Conservation (phyloP, 2,797 vertebrate genomes). For the Acanthopagrus latus region DNA sequence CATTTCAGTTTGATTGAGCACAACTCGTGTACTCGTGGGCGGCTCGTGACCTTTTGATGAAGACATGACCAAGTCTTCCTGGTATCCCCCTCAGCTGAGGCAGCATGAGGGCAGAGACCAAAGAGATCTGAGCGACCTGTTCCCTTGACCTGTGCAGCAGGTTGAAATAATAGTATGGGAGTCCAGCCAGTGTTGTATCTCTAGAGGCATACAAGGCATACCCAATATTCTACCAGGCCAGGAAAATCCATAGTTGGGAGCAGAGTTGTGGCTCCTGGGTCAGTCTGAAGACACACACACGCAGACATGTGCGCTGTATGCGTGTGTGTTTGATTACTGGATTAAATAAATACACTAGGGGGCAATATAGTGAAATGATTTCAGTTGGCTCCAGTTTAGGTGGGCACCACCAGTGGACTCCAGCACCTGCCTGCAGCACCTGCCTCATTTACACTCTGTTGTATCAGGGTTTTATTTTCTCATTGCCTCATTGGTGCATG, state of each 20-base stretch:
- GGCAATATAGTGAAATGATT: slow-evolving; percentile 13
- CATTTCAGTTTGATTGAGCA: slow-evolving; percentile 47
- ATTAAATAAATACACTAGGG: slow-evolving; percentile 34
- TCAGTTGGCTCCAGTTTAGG: slow-evolving; percentile 6
- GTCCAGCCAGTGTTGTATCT: slow-evolving; percentile 40
- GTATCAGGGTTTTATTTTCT: neutral
- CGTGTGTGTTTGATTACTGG: slow-evolving; percentile 20
- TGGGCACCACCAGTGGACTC: neutral
- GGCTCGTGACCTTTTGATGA: slow-evolving; percentile 55
- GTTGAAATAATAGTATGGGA: slow-evolving; percentile 72
- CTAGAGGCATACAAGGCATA: slow-evolving; percentile 30
- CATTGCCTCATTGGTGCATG: neutral
- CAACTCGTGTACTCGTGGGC: slow-evolving; percentile 18
- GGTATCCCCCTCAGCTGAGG: neutral
- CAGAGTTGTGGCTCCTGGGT: slow-evolving; percentile 54
- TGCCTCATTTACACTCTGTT: neutral
- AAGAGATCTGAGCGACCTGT: slow-evolving; percentile 42
- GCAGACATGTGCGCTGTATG: slow-evolving; percentile 29
- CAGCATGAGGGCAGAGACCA: slow-evolving; percentile 40
- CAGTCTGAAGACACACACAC: slow-evolving; percentile 45
- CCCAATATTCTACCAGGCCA: slow-evolving; percentile 51
- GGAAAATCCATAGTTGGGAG: slow-evolving; percentile 75
- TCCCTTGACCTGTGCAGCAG: slow-evolving; percentile 55
- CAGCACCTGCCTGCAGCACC: neutral
- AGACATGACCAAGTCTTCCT: slow-evolving; percentile 32